Evolutionary conservation across 1,140 invertebrate species (phyloP), one percentile per base, ranked within the genome.

Genomic region (Saccostrea echinata): DNA sequence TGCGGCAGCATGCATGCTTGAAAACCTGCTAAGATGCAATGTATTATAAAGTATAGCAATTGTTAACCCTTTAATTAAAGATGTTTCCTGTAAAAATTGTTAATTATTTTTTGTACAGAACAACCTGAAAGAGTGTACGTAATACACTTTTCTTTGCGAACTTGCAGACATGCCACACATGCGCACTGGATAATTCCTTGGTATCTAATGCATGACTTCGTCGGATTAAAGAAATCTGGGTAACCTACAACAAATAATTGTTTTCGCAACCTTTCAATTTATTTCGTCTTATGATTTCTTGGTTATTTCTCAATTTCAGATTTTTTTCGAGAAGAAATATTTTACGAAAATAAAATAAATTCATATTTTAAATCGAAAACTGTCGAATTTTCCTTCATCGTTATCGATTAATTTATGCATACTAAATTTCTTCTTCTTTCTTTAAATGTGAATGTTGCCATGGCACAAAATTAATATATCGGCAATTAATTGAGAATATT

Each of bases 131-230:
- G 27, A 61, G 68, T 13, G 27, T 12, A 18, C 68, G 3, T 76
- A 13, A 76, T 33, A 76, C 0, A 76, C 11, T 12, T 30, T 76
- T 30, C 27, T 76, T 76, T 0, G 27, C 27, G 30, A 30, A 33
- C 27, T 33, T 76, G 68, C 24, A 16, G 68, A 33, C 68, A 76
- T 76, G 30, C 30, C 12, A 33, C 68, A 76, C 68, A 76, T 76
- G 68, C 68, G 68, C 68, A 76, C 16, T 76, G 27, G 13, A 76
- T 30, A 76, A 76, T 76, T 76, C 68, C 27, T 76, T 9, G 27
- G 3, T 30, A 13, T 76, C 24, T 30, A 13, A 76, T 30, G 16
- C 68, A 33, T 18, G 68, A 33, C 16, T 30, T 76, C 33, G 30
- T 76, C 24, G 24, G 68, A 76, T 76, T 13, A 30, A 76, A 30